These are phyloP conservation scores for Aphelenchoides fujianensis DNA, from an alignment of 1,140 invertebrate species.

Conservation along the genomic window DNA sequence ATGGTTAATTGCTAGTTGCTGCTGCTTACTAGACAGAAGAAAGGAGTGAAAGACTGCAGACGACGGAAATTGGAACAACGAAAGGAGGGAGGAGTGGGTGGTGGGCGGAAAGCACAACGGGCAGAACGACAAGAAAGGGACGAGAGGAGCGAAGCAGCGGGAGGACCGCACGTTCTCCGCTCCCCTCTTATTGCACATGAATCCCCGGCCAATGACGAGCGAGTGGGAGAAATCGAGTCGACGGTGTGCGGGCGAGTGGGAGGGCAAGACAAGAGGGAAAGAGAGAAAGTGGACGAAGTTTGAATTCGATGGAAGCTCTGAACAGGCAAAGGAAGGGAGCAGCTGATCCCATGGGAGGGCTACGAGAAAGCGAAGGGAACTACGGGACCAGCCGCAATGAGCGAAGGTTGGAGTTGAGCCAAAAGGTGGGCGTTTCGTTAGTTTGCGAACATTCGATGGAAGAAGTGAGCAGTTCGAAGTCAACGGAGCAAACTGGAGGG, in stretches of 20 bases:
- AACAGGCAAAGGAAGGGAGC: not conserved
- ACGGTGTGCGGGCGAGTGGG: not conserved
- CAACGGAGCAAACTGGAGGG: not conserved
- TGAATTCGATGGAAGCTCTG: conserved; percentile 1
- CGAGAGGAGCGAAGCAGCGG: too few relatives aligned
- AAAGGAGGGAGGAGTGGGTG: not conserved
- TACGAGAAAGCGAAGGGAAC: not conserved
- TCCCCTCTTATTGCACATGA: not conserved
- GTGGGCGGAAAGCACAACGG: not conserved
- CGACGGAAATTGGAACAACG: not conserved
- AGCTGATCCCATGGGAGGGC: not conserved
- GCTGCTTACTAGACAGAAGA: too few relatives aligned
- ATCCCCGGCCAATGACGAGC: not conserved
- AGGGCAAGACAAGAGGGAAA: not conserved
- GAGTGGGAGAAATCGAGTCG: not conserved
- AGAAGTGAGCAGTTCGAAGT: not conserved
- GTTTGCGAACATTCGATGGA: conserved; percentile 1
- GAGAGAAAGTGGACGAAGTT: not conserved
- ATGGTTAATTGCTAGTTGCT: too few relatives aligned
- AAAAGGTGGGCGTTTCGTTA: not conserved
- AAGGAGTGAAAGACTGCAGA: not conserved
- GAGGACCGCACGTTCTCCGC: too few relatives aligned
- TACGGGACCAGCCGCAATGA: conserved; percentile 2
- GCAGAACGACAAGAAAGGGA: not conserved
- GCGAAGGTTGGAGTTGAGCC: too few relatives aligned